Evolutionary conservation across 92 coral and sea anemone species (phyloP), one percentile per base, ranked within the genome.

Genomic region (Phenganax subtilis): DNA sequence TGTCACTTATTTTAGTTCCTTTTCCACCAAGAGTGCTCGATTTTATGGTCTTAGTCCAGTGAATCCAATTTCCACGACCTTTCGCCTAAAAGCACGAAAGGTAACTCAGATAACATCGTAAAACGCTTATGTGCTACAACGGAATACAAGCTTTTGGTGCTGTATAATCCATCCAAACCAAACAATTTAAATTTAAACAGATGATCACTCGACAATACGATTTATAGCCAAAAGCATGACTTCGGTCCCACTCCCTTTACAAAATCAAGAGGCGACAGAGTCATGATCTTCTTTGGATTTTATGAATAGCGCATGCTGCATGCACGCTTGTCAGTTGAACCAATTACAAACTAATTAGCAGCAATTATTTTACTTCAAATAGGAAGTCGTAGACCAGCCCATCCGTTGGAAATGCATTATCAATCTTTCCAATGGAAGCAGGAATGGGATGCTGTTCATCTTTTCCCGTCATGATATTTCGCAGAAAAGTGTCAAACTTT

Each of bases 321-420:
- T 37, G 5, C 47, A 37, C 47, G 47, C 47, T 37, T 37, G 47
- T 5, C 47, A 37, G 47, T 1, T 37, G 47, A 37, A 5, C 2
- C 47, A 37, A 37, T 37, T 37, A 37, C 5, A 37, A 37, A 37
- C 47, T 37, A 37, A 37, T 37, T 37, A 37, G 47, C 5, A 37
- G 5, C 47, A 37, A 37, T 37, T 37, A 37, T 37, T 37, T 81
- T 79, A 96, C 99, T 94, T 96, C 99, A 79, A 96, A 96, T 85
- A 96, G 80, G 78, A 80, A 96, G 97, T 96, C 99, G 62, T 90
- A 96, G 55, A 96, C 96, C 53, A 88, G 89, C 31, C 99, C 99
- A 54, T 96, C 99, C n/a, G 90, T 54, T 17, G 99, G 99, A 72
- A 96, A 90, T 10, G 96, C 93, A 70, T 90, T 75, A 20, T 96